Percentiles rank a stretch among this genome's conserved stretches.
These are phyloP conservation scores for Parapsyche elsis DNA, from an alignment of 1,140 invertebrate genomes.

Conservation along the genomic window DNA sequence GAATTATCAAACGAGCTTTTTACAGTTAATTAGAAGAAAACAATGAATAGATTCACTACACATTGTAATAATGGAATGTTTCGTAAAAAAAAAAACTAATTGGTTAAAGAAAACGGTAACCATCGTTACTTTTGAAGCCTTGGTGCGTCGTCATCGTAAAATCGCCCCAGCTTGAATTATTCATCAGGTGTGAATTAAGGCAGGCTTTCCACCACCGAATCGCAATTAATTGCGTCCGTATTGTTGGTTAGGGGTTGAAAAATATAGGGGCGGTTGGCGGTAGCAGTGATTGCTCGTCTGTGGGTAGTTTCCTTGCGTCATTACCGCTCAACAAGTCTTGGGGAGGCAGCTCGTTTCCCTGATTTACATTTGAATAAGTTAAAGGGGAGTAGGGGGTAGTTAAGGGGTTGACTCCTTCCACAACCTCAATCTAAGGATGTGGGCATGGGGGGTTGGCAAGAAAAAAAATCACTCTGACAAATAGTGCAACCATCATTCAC, in stretches of 20 bases:
- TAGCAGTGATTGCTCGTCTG: conserved; percentile 33
- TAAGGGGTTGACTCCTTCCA: not conserved
- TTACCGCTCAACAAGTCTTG: conserved; percentile 50
- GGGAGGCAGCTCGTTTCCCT: conserved; percentile 24
- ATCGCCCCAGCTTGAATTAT: conserved; percentile 3
- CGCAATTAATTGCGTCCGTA: conserved; percentile 19
- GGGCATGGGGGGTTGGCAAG: not conserved
- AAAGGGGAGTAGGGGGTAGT: conserved; percentile 8
- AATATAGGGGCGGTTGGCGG: not conserved
- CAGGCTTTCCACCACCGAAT: not conserved
- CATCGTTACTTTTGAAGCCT: too few species aligned
- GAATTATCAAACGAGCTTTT: too few species aligned
- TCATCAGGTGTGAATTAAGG: conserved; percentile 19
- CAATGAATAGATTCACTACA: too few species aligned
- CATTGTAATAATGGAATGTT: too few species aligned
- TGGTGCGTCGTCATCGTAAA: not conserved
- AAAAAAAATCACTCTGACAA: not conserved
- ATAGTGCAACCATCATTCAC: not conserved
- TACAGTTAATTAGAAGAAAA: too few species aligned
- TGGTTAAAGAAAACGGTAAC: too few species aligned
- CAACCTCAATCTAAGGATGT: not conserved
- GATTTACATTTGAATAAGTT: conserved; percentile 52
- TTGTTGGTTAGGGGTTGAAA: not conserved
- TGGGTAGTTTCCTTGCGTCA: conserved; percentile 49
- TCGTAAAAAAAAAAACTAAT: too few species aligned